Conservation (phyloP, 2,797 vertebrate genomes). For the Xenops minutus region DNA sequence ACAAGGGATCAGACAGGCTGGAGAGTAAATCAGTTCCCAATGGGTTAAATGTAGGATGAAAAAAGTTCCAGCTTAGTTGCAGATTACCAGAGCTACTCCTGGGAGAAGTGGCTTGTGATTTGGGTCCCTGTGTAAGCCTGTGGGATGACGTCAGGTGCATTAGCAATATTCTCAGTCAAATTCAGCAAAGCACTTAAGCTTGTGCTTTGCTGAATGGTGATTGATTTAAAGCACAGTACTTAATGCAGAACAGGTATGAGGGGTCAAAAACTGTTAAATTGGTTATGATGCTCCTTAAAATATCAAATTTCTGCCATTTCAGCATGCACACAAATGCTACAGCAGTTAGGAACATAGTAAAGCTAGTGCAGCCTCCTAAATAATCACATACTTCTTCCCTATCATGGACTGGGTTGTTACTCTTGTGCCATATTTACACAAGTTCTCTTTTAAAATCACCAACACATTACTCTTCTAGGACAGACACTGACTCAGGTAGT, state of each 20-base stretch:
- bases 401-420: neutral
- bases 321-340: neutral
- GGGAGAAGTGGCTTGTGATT: slow-evolving; percentile 15
- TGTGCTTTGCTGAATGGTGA: neutral
- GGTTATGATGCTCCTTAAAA: slow-evolving; percentile 32
- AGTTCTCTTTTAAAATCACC: neutral
- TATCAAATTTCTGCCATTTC: slow-evolving; percentile 21
- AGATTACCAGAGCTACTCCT: slow-evolving; percentile 3
- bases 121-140: slow-evolving; percentile 24
- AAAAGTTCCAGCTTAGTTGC: slow-evolving; percentile 23
- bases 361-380: neutral
- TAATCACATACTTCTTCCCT: neutral
- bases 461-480: neutral
- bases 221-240: neutral
- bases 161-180: slow-evolving; percentile 17
- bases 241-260: neutral
- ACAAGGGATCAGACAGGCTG: neutral
- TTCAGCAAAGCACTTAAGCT: slow-evolving; percentile 6
- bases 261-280: slow-evolving; percentile 1
- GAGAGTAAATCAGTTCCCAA: neutral
- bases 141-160: neutral
- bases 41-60: neutral
- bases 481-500: neutral
- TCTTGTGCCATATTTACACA: neutral
- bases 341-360: neutral